phyloP scores from a whole-genome alignment of 2,888 invertebrate species.

The Hylaea fasciaria region DNA sequence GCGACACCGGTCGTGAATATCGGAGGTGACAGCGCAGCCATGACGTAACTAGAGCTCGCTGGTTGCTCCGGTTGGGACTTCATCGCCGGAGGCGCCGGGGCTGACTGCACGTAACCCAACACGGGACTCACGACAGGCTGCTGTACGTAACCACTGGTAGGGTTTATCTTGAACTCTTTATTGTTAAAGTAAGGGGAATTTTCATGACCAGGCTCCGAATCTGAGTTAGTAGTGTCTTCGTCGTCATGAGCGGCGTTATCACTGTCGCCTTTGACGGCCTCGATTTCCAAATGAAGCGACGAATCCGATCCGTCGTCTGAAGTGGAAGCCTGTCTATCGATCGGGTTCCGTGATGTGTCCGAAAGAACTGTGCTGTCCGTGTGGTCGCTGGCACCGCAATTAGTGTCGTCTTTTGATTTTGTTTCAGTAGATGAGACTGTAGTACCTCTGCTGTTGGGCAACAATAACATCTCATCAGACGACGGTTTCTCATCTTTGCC shows the following conservation, averaged over 20 bases:
- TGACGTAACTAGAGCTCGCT: slow-evolving; percentile 75
- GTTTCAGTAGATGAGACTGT: slow-evolving; percentile 63
- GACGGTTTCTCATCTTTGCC: slow-evolving; percentile 77
- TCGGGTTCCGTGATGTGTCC: slow-evolving; percentile 65
- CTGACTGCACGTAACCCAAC: slow-evolving; percentile 66
- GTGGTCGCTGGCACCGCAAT: slow-evolving; percentile 74
- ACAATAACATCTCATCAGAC: slow-evolving; percentile 76
- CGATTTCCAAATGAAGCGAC: slow-evolving; percentile 70
- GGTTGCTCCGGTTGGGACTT: slow-evolving; percentile 56
- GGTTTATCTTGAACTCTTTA: slow-evolving; percentile 66
- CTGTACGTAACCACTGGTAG: slow-evolving; percentile 66
- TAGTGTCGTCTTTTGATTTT: slow-evolving; percentile 69
- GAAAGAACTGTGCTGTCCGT: slow-evolving; percentile 81
- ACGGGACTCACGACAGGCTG: slow-evolving; percentile 57
- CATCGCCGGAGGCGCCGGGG: slow-evolving; percentile 53
- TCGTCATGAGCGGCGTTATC: slow-evolving; percentile 54
- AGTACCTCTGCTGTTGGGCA: slow-evolving; percentile 69
- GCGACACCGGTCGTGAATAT: slow-evolving; percentile 71
- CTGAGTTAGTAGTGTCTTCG: slow-evolving; percentile 60
- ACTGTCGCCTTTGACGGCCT: slow-evolving; percentile 57
- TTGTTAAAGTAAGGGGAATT: slow-evolving; percentile 69
- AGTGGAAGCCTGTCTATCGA: slow-evolving; percentile 72
- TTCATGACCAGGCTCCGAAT: slow-evolving; percentile 63
- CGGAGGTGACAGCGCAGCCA: slow-evolving; percentile 73
- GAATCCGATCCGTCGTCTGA: slow-evolving; percentile 77